These are phyloP conservation scores for Leptonema lineaticorne DNA, from an alignment of 1,140 invertebrate species.

Conservation along the genomic window DNA sequence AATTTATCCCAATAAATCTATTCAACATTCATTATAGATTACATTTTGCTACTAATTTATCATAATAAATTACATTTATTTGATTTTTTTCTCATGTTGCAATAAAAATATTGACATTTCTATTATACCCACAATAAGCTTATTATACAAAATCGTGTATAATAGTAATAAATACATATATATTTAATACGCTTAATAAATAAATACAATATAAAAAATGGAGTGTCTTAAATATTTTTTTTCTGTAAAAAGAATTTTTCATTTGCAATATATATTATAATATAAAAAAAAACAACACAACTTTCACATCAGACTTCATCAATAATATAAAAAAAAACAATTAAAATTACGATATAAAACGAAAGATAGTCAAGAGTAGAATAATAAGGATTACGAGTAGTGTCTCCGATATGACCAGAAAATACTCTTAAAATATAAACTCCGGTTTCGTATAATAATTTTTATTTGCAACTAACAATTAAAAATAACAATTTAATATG, in stretches of 20 bases:
- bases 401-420: constrained; percentile 2
- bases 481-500: constrained; percentile 1
- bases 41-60: neutral
- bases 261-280: too few species aligned
- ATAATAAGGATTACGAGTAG: neutral
- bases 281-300: too few species aligned
- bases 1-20: too few species aligned
- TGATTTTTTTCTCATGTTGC: too few species aligned
- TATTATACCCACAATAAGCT: constrained; percentile 13
- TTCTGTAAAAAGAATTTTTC: too few species aligned
- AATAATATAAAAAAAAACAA: too few species aligned
- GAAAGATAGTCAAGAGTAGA: neutral
- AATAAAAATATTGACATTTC: too few species aligned
- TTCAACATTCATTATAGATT: too few species aligned
- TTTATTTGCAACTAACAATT: neutral
- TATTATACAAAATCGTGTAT: constrained; percentile 3
- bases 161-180: constrained; percentile 5
- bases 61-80: neutral
- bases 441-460: neutral
- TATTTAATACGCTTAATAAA: neutral
- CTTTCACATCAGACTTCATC: constrained; percentile 5
- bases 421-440: neutral
- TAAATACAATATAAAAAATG: constrained; percentile 1
- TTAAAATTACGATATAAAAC: neutral
- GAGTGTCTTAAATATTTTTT: constrained; percentile 2